A percentile compares a stretch with the other conserved stretches of the same genome.
Conservation (phyloP, 2,113 vertebrate genomes). For the Ictalurus punctatus region DNA sequence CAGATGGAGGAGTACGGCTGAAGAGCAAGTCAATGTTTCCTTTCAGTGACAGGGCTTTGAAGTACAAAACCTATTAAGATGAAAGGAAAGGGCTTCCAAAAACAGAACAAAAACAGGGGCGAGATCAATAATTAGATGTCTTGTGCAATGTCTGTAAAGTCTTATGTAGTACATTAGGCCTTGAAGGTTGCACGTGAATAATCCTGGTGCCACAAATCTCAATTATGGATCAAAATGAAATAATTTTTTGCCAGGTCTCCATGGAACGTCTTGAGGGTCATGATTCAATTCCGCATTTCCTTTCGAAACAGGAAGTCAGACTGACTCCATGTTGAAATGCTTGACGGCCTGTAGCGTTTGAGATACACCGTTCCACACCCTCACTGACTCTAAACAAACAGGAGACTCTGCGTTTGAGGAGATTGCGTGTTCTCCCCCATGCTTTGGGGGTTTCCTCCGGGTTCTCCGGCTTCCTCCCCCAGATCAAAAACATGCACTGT, state of each 20-base stretch:
- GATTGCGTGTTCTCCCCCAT: too few species aligned
- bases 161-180: background rate
- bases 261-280: background rate
- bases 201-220: background rate
- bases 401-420: too few species aligned
- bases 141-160: background rate
- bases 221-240: background rate
- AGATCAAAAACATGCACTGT: too few species aligned
- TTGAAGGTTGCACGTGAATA: background rate
- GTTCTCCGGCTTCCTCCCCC: too few species aligned
- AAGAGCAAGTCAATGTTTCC: slow-evolving; percentile 21
- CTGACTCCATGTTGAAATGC: background rate
- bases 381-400: background rate
- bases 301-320: background rate
- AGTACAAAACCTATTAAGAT: slow-evolving; percentile 28
- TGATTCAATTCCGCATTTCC: background rate
- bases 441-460: too few species aligned
- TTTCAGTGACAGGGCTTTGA: slow-evolving; percentile 27
- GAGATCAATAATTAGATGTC: slow-evolving; percentile 24
- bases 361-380: background rate
- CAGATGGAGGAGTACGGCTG: background rate
- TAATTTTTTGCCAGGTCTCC: background rate
- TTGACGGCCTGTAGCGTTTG: background rate
- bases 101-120: slow-evolving; percentile 24
- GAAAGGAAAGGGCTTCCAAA: slow-evolving; percentile 24